Conservation (phyloP, 2,888 invertebrate genomes). For the Ephialtes manifestator region DNA sequence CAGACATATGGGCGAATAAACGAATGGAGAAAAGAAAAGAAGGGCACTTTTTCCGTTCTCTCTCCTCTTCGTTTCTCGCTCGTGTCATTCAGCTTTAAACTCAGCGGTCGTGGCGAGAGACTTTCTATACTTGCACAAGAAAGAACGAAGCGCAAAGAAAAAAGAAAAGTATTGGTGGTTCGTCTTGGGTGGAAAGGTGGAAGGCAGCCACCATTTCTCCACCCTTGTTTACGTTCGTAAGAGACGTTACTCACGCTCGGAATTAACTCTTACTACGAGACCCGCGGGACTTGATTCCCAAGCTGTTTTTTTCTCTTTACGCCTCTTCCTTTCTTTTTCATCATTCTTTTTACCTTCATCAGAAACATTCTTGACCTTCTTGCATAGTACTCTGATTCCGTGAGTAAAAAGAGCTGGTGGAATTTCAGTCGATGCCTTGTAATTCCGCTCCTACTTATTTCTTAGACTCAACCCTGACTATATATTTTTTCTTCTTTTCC, state of each 20-base stretch:
- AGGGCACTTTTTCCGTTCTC: conserved; percentile 29
- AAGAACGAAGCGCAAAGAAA: conserved; percentile 21
- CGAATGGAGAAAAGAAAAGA: conserved; percentile 12
- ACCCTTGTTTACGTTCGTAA: conserved; percentile 68
- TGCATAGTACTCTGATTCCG: conserved; percentile 13
- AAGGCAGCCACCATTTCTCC: conserved; percentile 49
- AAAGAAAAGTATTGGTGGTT: conserved; percentile 54
- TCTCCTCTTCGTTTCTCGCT: conserved; percentile 34
- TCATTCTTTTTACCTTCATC: conserved; percentile 32
- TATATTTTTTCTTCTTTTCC: neutral
- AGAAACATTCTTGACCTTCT: conserved; percentile 47
- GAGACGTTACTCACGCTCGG: conserved; percentile 68
- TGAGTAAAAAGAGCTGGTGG: neutral
- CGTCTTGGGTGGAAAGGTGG: conserved; percentile 49
- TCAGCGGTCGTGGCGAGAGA: neutral
- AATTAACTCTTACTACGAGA: conserved; percentile 65
- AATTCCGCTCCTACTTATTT: neutral
- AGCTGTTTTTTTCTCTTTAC: conserved; percentile 30
- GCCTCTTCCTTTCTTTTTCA: conserved; percentile 7
- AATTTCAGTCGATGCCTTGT: conserved; percentile 9
- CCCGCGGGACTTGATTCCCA: conserved; percentile 46
- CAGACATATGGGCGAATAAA: conserved; percentile 1
- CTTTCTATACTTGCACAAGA: conserved; percentile 14
- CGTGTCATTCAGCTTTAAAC: conserved; percentile 47
- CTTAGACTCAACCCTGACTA: neutral